phyloP scores from a whole-genome alignment of 2,797 vertebrate genomes.

The Thamnophis elegans region DNA sequence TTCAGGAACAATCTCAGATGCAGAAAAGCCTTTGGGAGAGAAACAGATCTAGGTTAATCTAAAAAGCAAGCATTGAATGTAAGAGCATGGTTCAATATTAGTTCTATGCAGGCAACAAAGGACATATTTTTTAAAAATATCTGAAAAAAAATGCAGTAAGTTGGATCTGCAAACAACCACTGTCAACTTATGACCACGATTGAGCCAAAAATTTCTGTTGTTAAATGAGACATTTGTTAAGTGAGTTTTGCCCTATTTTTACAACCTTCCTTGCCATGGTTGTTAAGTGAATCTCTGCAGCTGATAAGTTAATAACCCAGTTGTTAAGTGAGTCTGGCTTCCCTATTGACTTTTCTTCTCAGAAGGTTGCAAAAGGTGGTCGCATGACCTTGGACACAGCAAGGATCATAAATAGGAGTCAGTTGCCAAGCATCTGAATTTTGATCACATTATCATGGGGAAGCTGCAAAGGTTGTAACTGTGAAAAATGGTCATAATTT shows the following conservation, averaged over 20 bases:
- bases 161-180: not conserved
- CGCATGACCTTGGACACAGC: not conserved
- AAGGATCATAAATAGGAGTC: not conserved
- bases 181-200: not conserved
- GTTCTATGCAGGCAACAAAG: not conserved
- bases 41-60: not conserved
- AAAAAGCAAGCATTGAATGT: slow-evolving; percentile 20
- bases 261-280: not conserved
- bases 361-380: not conserved
- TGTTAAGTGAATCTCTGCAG: not conserved
- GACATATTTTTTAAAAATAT: not conserved
- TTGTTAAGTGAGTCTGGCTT: not conserved
- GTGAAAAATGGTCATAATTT: not conserved
- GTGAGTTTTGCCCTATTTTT: not conserved
- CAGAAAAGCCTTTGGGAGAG: slow-evolving; percentile 37
- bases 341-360: not conserved
- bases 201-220: not conserved
- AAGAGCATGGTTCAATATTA: not conserved
- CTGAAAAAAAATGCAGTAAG: not conserved
- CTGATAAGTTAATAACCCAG: too few species aligned
- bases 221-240: not conserved
- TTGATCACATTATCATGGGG: not conserved
- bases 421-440: not conserved
- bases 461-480: not conserved
- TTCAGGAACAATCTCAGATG: slow-evolving; percentile 14